Conservation (phyloP, 2,113 vertebrate genomes). For the Cinclus mexicanus region DNA sequence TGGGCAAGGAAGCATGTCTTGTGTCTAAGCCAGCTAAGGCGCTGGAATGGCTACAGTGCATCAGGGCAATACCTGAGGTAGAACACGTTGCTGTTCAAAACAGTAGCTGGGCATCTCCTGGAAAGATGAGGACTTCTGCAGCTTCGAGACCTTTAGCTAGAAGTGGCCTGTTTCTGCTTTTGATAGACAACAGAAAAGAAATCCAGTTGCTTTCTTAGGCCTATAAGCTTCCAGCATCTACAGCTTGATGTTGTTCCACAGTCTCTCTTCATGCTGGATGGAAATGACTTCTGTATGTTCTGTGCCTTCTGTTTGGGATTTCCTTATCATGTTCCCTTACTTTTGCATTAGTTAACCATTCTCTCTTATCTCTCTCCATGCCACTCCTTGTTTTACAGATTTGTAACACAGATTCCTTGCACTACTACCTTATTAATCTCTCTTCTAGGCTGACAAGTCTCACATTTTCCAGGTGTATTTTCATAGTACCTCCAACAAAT, state of each 20-base stretch:
- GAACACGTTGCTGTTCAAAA: fast-evolving
- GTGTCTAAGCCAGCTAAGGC: background rate
- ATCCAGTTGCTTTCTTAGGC: background rate
- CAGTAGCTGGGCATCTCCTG: background rate
- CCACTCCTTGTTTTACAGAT: background rate
- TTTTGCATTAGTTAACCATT: background rate
- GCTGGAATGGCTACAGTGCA: background rate
- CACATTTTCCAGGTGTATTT: background rate
- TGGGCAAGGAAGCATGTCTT: background rate
- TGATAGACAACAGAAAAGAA: background rate
- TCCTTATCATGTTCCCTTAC: background rate
- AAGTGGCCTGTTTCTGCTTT: background rate
- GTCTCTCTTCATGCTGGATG: background rate
- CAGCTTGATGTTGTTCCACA: background rate
- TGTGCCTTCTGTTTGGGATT: background rate
- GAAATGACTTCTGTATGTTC: background rate
- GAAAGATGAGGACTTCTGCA: background rate
- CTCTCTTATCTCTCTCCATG: background rate
- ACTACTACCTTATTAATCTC: background rate
- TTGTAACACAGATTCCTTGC: background rate
- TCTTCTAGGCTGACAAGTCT: background rate
- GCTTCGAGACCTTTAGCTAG: background rate
- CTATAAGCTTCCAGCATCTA: background rate
- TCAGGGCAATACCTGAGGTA: fast-evolving
- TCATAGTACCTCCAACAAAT: background rate